Base-by-base conservation (phyloP, 2,113 vertebrate genomes). In the Crotalus horridus region DNA sequence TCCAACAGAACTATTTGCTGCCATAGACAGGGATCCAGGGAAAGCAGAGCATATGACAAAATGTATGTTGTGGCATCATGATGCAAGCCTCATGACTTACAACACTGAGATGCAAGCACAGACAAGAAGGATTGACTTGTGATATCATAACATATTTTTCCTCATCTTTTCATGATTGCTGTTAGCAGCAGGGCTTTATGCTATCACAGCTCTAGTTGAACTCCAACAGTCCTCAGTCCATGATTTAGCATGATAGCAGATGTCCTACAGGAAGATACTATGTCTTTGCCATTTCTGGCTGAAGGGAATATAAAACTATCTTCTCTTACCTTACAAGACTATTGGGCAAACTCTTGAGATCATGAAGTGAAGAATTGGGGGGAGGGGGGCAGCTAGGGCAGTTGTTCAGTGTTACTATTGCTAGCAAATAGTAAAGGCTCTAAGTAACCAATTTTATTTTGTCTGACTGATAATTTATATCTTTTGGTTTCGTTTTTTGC, bases 211-310 rank as follows among this genome's bases (percentile, higher is more conserved):
- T 91, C 46, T 23, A 26, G 55, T 87, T 17, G 33, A 43, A 51
- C 7, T 24, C 58, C 43, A 33, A 3, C 15, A 69, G 43, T 53
- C 46, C 29, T 53, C 15, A 43, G 6, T 12, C 43, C 53, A 17
- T 24, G 85, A 85, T 20, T 24, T 15, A 29, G 39, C 92, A 91
- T 89, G 7, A 23, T 0, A 6, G 91, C 89, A 90, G 29, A 69
- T 43, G 53, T 85, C 54, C 90, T 17, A 85, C 13, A 39, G 26
- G 10, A 61, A 51, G 20, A 89, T 43, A 21, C 94, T 29, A 2
- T 87, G 59, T 6, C 91, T 51, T 89, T 92, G 89, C 90, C 4
- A 94, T 94, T 87, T 90, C 94, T 90, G 56, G 89, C 88, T 91
- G 33, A 53, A 43, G 51, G 92, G 33, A 91, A 87, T 33, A 89